A percentile compares a stretch with the other conserved stretches of the same genome.
phyloP scores from a whole-genome alignment of 2,888 invertebrate species.

The Dichetophora obliterata region DNA sequence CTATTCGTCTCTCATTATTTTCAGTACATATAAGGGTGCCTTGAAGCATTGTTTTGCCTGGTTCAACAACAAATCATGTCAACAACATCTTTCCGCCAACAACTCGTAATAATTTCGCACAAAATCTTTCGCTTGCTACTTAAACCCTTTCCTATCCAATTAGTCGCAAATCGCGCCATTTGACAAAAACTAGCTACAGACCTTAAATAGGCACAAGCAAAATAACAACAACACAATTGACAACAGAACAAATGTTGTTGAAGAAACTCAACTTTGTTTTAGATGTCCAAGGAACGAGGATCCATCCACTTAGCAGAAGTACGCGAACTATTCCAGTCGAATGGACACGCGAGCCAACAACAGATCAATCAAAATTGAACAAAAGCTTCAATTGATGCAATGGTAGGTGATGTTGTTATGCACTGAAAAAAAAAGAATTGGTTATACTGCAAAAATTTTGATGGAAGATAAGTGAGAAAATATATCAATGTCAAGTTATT shows the following conservation, averaged over 20 bases:
- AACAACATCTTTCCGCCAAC: slow-evolving; percentile 38
- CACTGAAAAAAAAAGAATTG: too few species aligned
- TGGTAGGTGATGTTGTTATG: not conserved
- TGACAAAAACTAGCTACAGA: slow-evolving; percentile 51
- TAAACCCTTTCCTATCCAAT: slow-evolving; percentile 56
- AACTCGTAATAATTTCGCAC: slow-evolving; percentile 54
- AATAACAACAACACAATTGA: slow-evolving; percentile 46
- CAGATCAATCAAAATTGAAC: slow-evolving; percentile 29
- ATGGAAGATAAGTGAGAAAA: too few species aligned
- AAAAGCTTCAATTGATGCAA: not conserved
- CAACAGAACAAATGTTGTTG: slow-evolving; percentile 26
- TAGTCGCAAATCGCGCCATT: slow-evolving; percentile 55
- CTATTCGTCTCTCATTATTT: too few species aligned
- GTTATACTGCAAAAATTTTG: too few species aligned
- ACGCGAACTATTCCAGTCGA: not conserved
- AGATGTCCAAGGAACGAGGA: slow-evolving; percentile 7
- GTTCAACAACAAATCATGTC: too few species aligned
- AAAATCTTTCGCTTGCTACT: slow-evolving; percentile 51
- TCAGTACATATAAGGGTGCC: too few species aligned
- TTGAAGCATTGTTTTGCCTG: too few species aligned
- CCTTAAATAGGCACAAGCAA: slow-evolving; percentile 55
- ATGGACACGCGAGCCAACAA: slow-evolving; percentile 9
- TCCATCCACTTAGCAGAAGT: not conserved
- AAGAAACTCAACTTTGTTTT: slow-evolving; percentile 9
- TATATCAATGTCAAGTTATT: too few species aligned